phyloP scores from a whole-genome alignment of 2,797 vertebrate species.

The Falco cherrug region DNA sequence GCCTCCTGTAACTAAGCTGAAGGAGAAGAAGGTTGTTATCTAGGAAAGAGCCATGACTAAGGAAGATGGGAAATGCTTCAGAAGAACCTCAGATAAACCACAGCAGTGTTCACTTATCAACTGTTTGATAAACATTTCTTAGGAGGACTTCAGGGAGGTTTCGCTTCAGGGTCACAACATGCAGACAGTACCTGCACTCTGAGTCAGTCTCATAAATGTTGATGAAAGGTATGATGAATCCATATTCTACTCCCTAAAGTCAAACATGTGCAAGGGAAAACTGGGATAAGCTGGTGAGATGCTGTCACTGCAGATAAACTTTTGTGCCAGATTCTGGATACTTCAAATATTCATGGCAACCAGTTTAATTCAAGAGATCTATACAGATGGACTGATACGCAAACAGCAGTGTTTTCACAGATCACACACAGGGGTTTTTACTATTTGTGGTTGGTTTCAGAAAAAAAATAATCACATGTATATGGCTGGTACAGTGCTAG shows the following conservation, averaged over 20 bases:
- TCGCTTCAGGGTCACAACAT: not conserved
- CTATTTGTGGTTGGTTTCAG: not conserved
- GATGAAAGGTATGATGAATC: not conserved
- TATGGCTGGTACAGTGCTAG: not conserved
- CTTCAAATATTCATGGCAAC: not conserved
- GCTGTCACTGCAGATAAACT: not conserved
- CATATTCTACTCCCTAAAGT: not conserved
- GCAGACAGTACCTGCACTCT: not conserved
- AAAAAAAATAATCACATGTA: not conserved
- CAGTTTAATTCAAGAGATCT: not conserved
- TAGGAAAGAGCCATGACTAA: not conserved
- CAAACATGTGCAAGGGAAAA: not conserved
- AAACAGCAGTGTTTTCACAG: not conserved
- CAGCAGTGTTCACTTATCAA: not conserved
- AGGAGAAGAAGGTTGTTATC: not conserved
- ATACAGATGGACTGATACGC: not conserved
- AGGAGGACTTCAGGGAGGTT: not conserved
- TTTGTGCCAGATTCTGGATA: not conserved
- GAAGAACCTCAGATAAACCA: not conserved
- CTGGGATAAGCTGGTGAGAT: not conserved
- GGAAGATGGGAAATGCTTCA: not conserved
- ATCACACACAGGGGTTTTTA: not conserved
- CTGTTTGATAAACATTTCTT: not conserved
- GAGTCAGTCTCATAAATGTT: not conserved
- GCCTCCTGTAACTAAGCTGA: not conserved